Percentiles rank a stretch among this genome's conserved stretches.
phyloP scores from a whole-genome alignment of 2,888 invertebrate species.

The Dendrolimus houi region DNA sequence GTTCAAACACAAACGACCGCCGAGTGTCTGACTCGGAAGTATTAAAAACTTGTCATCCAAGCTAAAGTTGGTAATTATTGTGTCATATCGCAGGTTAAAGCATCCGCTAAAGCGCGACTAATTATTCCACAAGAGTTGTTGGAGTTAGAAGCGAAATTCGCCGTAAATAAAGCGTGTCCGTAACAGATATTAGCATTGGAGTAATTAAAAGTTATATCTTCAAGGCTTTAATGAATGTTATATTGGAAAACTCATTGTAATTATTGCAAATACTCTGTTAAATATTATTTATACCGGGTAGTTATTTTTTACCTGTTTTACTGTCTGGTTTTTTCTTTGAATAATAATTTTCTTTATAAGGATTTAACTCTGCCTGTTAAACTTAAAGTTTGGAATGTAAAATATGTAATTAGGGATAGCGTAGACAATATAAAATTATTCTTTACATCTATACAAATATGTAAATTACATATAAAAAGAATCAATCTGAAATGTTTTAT shows the following conservation, averaged over 20 bases:
- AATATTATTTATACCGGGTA: not conserved
- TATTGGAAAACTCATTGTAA: constrained; percentile 12
- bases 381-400: no score
- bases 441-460: no score
- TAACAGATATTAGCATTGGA: constrained; percentile 31
- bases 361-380: no score
- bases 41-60: not conserved
- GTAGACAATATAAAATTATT: no score
- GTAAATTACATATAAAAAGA: no score
- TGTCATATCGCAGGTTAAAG: not conserved
- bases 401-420: no score
- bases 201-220: constrained; percentile 35
- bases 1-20: not conserved
- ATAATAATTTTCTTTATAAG: no score
- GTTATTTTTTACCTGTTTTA: no score
- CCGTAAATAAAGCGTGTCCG: constrained; percentile 28
- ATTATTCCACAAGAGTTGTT: constrained; percentile 25
- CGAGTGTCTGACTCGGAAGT: not conserved
- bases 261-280: not conserved
- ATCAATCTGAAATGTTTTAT: no score
- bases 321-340: no score
- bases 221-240: constrained; percentile 21
- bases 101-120: constrained; percentile 10
- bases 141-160: constrained; percentile 19
- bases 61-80: not conserved